Evolutionary conservation across 1,140 invertebrate genomes (phyloP).

Genomic region (Plectus sambesii): DNA sequence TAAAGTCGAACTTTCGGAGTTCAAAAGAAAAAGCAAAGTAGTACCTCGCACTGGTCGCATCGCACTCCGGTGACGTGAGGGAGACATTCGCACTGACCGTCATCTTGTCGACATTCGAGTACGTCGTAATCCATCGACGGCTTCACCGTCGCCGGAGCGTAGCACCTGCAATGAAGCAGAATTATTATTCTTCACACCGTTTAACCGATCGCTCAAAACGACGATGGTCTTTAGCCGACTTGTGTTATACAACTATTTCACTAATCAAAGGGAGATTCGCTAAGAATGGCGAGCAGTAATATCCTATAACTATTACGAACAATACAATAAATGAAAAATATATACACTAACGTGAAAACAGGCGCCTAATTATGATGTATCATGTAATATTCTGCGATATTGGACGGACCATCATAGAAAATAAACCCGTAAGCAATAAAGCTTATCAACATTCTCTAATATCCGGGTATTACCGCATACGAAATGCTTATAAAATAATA

Average conservation of each 20-base stretch:
- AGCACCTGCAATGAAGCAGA: constrained; percentile 63
- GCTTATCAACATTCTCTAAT: too few relatives aligned
- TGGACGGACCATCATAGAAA: too few relatives aligned
- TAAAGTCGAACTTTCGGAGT: too few relatives aligned
- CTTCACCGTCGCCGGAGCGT: constrained; percentile 62
- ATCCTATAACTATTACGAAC: too few relatives aligned
- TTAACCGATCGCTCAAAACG: background rate
- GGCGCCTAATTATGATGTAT: too few relatives aligned
- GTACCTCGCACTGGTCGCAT: constrained; percentile 78
- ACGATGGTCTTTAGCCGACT: constrained; percentile 7
- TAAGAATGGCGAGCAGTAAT: constrained; percentile 53
- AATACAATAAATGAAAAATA: too few relatives aligned
- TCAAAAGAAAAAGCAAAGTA: constrained; percentile 44
- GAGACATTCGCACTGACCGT: constrained; percentile 73
- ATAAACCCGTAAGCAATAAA: too few relatives aligned
- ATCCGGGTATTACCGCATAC: too few relatives aligned
- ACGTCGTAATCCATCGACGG: constrained; percentile 54
- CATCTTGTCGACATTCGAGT: constrained; percentile 64
- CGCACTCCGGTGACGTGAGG: constrained; percentile 72
- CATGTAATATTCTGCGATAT: too few relatives aligned
- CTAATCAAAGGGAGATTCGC: background rate
- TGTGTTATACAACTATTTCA: constrained; percentile 13
- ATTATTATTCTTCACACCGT: constrained; percentile 9
- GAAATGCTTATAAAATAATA: too few relatives aligned
- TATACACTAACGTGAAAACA: too few relatives aligned